Base-by-base conservation (phyloP, 2,113 vertebrate genomes). In the Hemicordylus capensis region DNA sequence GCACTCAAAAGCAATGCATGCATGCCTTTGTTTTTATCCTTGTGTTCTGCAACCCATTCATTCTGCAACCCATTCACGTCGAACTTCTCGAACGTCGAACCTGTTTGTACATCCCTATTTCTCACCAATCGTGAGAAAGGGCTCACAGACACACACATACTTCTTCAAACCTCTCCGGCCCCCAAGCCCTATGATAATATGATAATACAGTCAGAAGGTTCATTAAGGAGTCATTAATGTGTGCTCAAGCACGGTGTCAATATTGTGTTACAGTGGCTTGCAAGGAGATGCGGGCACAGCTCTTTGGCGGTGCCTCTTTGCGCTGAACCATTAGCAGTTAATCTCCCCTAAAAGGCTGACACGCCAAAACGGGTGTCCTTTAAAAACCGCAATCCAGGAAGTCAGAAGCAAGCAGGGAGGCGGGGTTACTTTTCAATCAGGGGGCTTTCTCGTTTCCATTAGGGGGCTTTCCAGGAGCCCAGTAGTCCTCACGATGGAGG, bases 151-250 rank as follows among this genome's bases (percentile, higher is more conserved):
- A n/a, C n/a, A n/a, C n/a, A n/a, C n/a, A n/a, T n/a, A n/a, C n/a
- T n/a, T n/a, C n/a, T n/a, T n/a, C 91, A 93, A 95, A 95, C 87
- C 93, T 95, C 94, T 94, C 95, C 80, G 89, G 37, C 31, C 75
- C 87, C 87, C 93, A 91, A 95, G 93, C 76, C 72, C 76, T 6
- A n/a, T n/a, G n/a, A n/a, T n/a, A n/a, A n/a, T n/a, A n/a, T n/a
- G 83, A 92, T 88, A 89, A 86, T 90, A 85, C 85, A 95, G 92
- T 90, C 94, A 91, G 44, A 7, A 93, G 94, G 93, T 95, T 96
- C 94, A 94, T 96, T 96, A 95, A 88, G 77, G 87, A 87, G 89
- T 95, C 96, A 97, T 97, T 96, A 96, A 96, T 95, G 89, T 92
- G 94, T 81, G 90, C 83, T 94, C 96, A 95, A 82, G 90, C 87